Evolutionary conservation across 2,113 vertebrate species (phyloP).

Genomic region (Grus americana): DNA sequence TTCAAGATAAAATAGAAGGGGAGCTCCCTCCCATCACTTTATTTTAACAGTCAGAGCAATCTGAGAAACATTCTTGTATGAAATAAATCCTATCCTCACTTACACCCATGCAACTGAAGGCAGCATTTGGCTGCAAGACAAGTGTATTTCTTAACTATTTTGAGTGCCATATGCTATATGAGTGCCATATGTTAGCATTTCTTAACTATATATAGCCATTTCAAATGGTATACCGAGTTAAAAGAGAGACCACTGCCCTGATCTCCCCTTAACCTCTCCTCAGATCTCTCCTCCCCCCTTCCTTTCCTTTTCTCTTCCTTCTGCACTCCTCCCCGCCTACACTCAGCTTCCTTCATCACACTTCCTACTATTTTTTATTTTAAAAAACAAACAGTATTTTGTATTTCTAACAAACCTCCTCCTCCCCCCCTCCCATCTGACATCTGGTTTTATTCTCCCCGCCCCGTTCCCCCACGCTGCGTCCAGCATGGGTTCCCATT

Average conservation of each 20-base stretch:
- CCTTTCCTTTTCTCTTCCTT: constrained; percentile 12
- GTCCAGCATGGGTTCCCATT: neutral
- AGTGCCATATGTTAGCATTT: constrained; percentile 66
- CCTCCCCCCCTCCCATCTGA: neutral
- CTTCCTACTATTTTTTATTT: constrained; percentile 34
- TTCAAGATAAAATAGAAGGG: constrained; percentile 17
- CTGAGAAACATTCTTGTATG: constrained; percentile 57
- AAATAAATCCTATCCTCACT: constrained; percentile 69
- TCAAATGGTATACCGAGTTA: neutral
- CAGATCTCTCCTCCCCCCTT: neutral
- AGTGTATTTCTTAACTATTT: constrained; percentile 70
- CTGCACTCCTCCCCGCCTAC: neutral
- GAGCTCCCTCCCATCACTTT: constrained; percentile 44
- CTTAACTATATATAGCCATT: constrained; percentile 59
- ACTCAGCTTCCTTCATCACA: constrained; percentile 21
- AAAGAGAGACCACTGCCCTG: constrained; percentile 14
- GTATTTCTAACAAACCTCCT: constrained; percentile 30
- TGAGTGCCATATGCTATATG: constrained; percentile 66
- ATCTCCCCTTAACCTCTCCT: constrained; percentile 25
- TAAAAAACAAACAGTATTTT: constrained; percentile 14
- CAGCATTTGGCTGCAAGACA: constrained; percentile 66
- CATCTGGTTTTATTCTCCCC: neutral
- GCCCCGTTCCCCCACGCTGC: no score
- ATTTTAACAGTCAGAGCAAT: constrained; percentile 49
- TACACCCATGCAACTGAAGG: constrained; percentile 65